Evolutionary conservation across 2,888 invertebrate species (phyloP).

Genomic region (Chironomus riparius): DNA sequence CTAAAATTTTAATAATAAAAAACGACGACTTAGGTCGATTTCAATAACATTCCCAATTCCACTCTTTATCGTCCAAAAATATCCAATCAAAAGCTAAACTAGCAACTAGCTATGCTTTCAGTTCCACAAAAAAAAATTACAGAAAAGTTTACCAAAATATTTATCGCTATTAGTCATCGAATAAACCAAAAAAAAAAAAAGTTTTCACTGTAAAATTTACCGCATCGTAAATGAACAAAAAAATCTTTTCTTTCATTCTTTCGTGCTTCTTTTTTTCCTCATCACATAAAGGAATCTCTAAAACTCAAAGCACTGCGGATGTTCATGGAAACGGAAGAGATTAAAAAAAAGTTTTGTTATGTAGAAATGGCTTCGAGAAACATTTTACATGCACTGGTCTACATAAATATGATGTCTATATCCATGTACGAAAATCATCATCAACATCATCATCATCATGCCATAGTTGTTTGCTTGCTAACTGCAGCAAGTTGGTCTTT

Average conservation of each 20-base stretch:
- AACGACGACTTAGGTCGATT: too few species aligned
- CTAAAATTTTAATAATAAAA: too few species aligned
- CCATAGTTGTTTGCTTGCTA: not conserved
- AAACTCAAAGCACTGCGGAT: slow-evolving; percentile 20
- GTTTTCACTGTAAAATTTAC: not conserved
- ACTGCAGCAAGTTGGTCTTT: not conserved
- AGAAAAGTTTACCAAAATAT: too few species aligned
- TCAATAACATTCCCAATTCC: too few species aligned
- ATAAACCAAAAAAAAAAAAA: not conserved
- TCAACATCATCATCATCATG: not conserved
- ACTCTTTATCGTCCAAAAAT: too few species aligned
- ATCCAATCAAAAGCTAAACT: too few species aligned
- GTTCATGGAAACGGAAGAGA: slow-evolving; percentile 25
- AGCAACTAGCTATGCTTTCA: too few species aligned
- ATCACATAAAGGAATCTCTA: not conserved
- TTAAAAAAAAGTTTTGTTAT: slow-evolving; percentile 18
- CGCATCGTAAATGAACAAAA: not conserved
- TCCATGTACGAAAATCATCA: not conserved
- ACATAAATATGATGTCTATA: not conserved
- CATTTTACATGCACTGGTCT: not conserved
- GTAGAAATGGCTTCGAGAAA: not conserved
- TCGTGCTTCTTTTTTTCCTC: not conserved
- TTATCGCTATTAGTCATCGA: too few species aligned
- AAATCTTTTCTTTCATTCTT: not conserved
- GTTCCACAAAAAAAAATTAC: too few species aligned